These are phyloP conservation scores for Xestia rhomboidea DNA, from an alignment of 2,888 invertebrate genomes.

Conservation along the genomic window DNA sequence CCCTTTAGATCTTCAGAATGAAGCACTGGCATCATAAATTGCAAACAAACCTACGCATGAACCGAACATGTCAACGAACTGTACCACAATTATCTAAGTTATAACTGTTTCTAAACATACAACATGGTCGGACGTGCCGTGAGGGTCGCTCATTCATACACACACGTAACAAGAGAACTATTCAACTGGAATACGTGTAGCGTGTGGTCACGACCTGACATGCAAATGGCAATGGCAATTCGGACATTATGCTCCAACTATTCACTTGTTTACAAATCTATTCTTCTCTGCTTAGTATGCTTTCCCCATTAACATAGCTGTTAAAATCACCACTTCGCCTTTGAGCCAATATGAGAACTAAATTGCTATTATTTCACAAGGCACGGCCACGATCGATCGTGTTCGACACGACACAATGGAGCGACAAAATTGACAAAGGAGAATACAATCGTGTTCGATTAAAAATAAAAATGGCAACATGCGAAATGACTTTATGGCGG, in stretches of 20 bases:
- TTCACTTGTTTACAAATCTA: conserved; percentile 39
- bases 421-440: conserved; percentile 59
- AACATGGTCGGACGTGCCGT: conserved; percentile 11
- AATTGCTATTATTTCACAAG: conserved; percentile 64
- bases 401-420: conserved; percentile 47
- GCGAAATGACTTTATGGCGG: conserved; percentile 49
- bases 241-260: conserved; percentile 30
- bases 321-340: conserved; percentile 33
- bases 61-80: conserved; percentile 60
- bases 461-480: conserved; percentile 59
- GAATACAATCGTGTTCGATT: conserved; percentile 57
- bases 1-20: conserved; percentile 10
- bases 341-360: conserved; percentile 51
- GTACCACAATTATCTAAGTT: conserved; percentile 55
- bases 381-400: conserved; percentile 48
- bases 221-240: conserved; percentile 38
- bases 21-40: conserved; percentile 24
- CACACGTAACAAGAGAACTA: conserved; percentile 49
- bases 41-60: conserved; percentile 36
- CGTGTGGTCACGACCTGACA: conserved; percentile 34
- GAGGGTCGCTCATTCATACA: conserved; percentile 48
- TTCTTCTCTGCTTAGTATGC: conserved; percentile 40
- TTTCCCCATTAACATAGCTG: conserved; percentile 31
- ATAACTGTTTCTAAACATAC: conserved; percentile 44
- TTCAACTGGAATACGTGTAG: conserved; percentile 33